These are phyloP conservation scores for Pseudomyrmex sp. DNA, from an alignment of 1,140 invertebrate genomes.

Conservation along the genomic window DNA sequence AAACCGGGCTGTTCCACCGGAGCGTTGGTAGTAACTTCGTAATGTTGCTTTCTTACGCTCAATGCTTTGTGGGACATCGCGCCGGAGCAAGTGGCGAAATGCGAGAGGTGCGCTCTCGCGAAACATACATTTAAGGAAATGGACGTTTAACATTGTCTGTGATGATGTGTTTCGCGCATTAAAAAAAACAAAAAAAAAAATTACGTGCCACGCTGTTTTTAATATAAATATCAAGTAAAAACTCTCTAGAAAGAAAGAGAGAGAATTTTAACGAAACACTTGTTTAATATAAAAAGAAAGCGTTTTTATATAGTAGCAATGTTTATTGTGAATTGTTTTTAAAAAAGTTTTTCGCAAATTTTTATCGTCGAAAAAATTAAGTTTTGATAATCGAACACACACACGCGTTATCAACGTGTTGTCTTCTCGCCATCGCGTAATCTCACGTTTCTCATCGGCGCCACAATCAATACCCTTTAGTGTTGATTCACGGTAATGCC, in stretches of 20 bases:
- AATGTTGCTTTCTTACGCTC: slow-evolving; percentile 53
- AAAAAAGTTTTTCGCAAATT: no score
- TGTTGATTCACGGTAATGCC: not conserved
- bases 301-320: no score
- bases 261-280: no score
- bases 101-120: slow-evolving; percentile 40
- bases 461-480: not conserved
- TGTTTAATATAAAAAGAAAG: no score
- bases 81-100: slow-evolving; percentile 40
- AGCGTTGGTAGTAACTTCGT: slow-evolving; percentile 43
- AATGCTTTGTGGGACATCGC: slow-evolving; percentile 52
- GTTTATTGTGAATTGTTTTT: no score
- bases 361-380: no score
- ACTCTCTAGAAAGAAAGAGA: no score
- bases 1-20: slow-evolving; percentile 27
- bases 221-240: not conserved
- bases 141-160: slow-evolving; percentile 24
- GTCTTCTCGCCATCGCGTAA: not conserved
- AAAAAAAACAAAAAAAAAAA: not conserved
- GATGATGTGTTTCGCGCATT: not conserved
- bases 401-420: no score
- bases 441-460: not conserved
- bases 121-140: slow-evolving; percentile 19
- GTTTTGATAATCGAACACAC: no score
- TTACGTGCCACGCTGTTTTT: not conserved